phyloP scores from a whole-genome alignment of 1,140 invertebrate species.

The Lordiphosa mommai region DNA sequence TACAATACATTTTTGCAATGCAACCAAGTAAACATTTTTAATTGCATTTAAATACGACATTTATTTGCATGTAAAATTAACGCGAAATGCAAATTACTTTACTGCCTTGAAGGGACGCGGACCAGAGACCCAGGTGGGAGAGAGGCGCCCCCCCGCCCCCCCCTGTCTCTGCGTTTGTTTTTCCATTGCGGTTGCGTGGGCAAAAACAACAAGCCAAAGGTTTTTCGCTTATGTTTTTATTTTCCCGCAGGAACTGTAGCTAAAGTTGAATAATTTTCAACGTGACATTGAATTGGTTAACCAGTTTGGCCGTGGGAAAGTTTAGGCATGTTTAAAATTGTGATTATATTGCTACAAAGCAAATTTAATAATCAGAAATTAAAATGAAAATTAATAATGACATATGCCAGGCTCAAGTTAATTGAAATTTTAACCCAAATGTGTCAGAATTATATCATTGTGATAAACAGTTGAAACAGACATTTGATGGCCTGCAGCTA shows the following conservation, averaged over 20 bases:
- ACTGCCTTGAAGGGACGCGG: slow-evolving; percentile 24
- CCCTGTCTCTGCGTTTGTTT: slow-evolving; percentile 28
- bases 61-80: slow-evolving; percentile 79
- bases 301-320: slow-evolving; percentile 24
- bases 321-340: slow-evolving; percentile 2
- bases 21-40: slow-evolving; percentile 76
- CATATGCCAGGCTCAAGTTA: too few species aligned
- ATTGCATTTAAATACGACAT: slow-evolving; percentile 79
- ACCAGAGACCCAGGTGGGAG: slow-evolving; percentile 15
- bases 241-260: slow-evolving; percentile 32
- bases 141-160: too few species aligned
- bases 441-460: slow-evolving; percentile 12
- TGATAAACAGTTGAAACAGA: too few species aligned
- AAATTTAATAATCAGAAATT: too few species aligned
- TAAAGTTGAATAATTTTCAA: slow-evolving; percentile 1
- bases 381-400: too few species aligned
- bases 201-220: slow-evolving; percentile 12
- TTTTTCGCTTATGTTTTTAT: slow-evolving; percentile 26
- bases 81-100: slow-evolving; percentile 71
- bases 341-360: too few species aligned
- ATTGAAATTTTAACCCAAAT: slow-evolving; percentile 41
- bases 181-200: slow-evolving; percentile 63
- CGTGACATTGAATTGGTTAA: slow-evolving; percentile 36
- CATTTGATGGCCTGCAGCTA: slow-evolving; percentile 11
- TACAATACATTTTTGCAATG: slow-evolving; percentile 27